Conservation (phyloP, 1,140 invertebrate species). For the Scaptomyza graminum region DNA sequence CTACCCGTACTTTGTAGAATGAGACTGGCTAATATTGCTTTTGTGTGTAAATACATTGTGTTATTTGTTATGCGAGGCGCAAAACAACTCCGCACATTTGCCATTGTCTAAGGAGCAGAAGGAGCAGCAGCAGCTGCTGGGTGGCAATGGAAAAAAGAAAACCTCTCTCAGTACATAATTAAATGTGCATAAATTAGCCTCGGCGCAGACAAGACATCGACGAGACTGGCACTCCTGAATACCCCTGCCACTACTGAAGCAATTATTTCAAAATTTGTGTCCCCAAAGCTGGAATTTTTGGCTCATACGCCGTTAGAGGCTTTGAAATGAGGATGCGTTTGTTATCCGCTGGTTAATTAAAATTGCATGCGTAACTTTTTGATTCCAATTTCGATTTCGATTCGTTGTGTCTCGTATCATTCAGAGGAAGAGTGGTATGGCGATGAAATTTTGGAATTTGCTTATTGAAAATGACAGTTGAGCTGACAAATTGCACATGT, state of each 20-base stretch:
- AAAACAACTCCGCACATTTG: constrained; percentile 9
- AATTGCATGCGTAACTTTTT: constrained; percentile 26
- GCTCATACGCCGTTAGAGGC: constrained; percentile 7
- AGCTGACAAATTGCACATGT: not conserved
- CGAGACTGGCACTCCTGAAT: not conserved
- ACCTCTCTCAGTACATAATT: constrained; percentile 38
- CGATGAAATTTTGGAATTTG: not conserved
- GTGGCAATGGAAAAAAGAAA: constrained; percentile 2
- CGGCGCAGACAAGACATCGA: constrained; percentile 14
- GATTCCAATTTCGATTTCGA: not conserved
- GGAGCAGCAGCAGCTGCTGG: not conserved
- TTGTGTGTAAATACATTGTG: not conserved
- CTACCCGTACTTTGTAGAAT: constrained; percentile 23
- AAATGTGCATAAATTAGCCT: constrained; percentile 53
- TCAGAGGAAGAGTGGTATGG: not conserved
- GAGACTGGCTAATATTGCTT: not conserved
- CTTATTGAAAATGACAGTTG: constrained; percentile 2
- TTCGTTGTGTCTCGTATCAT: not conserved
- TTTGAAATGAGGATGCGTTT: not conserved
- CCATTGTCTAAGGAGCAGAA: not conserved
- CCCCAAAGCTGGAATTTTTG: constrained; percentile 6
- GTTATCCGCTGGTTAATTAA: constrained; percentile 21
- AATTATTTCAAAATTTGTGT: constrained; percentile 21
- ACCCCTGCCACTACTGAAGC: not conserved
- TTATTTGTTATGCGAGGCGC: constrained; percentile 15